Evolutionary conservation across 64 coral and sea anemone genomes (phyloP), one percentile per base, ranked within the genome.

Genomic region (Montipora cactus): DNA sequence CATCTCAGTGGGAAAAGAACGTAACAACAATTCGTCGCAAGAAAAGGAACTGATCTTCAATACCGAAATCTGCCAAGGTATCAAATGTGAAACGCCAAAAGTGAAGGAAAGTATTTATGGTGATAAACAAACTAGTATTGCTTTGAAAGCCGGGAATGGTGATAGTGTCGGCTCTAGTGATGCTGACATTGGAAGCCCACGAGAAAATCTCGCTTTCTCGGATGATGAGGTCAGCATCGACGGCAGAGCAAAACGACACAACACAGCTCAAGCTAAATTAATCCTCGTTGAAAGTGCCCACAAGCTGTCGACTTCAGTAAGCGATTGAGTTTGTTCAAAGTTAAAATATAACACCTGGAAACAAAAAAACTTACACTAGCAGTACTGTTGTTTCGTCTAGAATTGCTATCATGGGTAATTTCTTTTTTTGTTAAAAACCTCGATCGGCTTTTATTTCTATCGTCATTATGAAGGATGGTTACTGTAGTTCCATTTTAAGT

Each of bases 121-220:
- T 7, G 81, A 67, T 85, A 82, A 82, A 64, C 22, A 82, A 3
- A 44, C 23, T 13, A 16, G 0, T 11, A 15, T 82, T 5, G 80
- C 80, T 6, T 82, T 82, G 1, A 44, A 64, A 64, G 14, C 80
- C 20, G 15, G 62, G 7, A 25, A 64, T 11, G 45, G 23, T 22
- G 58, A 62, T 7, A 14, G 5, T 19, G 45, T 19, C 61, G 13
- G 8, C 13, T 49, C 8, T 7, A 44, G 37, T 37, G 37, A 64
- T 44, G 8, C 58, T 49, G 62, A 21, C 49, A 13, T 85, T 50
- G 81, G 81, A 5, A 85, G 59, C 44, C 62, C 61, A 7, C 37
- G 21, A 18, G 81, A 85, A 48, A 85, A 85, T 14, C 62, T 70
- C 25, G 81, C 61, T 49, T 85, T 85, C 15, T 85, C 81, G 0